Conservation (phyloP, 1,140 invertebrate species). For the Lamellibrachia luymesi region DNA sequence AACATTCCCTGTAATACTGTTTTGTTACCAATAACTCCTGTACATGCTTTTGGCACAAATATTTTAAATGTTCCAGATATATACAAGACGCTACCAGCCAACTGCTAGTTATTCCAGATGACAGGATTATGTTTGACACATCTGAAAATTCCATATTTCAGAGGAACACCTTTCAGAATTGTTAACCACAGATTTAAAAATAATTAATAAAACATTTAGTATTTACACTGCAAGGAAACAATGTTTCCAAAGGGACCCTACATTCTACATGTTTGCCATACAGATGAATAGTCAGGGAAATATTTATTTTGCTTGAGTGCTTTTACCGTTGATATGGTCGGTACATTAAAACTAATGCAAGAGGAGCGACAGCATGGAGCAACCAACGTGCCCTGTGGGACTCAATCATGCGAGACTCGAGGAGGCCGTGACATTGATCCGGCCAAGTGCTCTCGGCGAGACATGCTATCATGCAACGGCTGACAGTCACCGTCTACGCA, state of each 20-base stretch:
- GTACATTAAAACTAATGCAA: not conserved
- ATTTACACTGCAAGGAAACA: not conserved
- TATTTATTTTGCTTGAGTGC: not conserved
- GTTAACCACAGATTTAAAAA: not conserved
- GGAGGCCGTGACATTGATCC: not conserved
- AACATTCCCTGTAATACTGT: no score
- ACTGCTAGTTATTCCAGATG: no score
- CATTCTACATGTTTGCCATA: not conserved
- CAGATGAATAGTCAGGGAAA: not conserved
- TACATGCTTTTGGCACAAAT: no score
- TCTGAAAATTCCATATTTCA: no score
- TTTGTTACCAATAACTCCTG: no score
- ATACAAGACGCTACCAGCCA: no score
- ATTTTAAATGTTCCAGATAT: no score
- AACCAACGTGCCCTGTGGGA: not conserved
- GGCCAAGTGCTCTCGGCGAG: not conserved
- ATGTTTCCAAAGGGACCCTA: not conserved
- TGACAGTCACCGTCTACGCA: not conserved
- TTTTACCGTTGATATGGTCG: not conserved
- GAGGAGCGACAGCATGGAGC: not conserved
- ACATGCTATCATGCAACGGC: not conserved
- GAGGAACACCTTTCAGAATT: not conserved
- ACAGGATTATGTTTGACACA: no score
- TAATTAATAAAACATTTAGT: not conserved
- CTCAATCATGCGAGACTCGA: not conserved